Conservation (phyloP, 2,113 vertebrate genomes). For the Caranx ignobilis region DNA sequence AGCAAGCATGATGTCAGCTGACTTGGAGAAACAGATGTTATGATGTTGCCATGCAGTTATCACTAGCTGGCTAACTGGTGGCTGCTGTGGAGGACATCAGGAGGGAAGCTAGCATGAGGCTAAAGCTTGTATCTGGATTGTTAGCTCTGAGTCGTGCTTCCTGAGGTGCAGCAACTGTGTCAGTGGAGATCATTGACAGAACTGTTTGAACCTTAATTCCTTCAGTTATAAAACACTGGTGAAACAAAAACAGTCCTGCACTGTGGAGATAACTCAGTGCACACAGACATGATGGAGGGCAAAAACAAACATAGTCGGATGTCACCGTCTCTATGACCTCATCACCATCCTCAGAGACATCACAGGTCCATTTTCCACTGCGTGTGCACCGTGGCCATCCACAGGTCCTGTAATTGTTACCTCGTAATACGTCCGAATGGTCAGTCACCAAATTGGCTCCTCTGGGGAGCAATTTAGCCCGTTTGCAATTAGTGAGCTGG, state of each 20-base stretch:
- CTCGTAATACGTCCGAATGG: constrained; percentile 21
- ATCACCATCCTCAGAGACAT: not conserved
- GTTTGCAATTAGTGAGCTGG: constrained; percentile 44
- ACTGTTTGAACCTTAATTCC: too few relatives aligned
- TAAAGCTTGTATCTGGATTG: too few relatives aligned
- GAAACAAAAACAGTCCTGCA: not conserved
- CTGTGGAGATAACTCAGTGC: not conserved
- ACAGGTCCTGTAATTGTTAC: constrained; percentile 22
- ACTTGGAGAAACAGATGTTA: too few relatives aligned
- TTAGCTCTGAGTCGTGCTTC: too few relatives aligned
- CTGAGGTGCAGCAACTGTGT: too few relatives aligned
- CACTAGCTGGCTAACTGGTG: too few relatives aligned
- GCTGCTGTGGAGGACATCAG: too few relatives aligned
- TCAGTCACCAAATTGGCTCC: constrained; percentile 53
- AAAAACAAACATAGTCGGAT: not conserved
- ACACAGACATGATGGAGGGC: not conserved
- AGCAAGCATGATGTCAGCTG: too few relatives aligned
- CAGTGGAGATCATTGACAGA: too few relatives aligned
- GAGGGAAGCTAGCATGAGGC: too few relatives aligned
- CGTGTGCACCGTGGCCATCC: not conserved
- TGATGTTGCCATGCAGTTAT: too few relatives aligned
- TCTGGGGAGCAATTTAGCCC: constrained; percentile 57
- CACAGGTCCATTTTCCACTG: not conserved
- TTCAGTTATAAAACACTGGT: too few relatives aligned
- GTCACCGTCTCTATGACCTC: not conserved